A percentile compares a stretch with the other conserved stretches of the same genome.
Evolutionary conservation across 1,140 invertebrate species (phyloP).

Genomic region (Tetragnatha versicolor): DNA sequence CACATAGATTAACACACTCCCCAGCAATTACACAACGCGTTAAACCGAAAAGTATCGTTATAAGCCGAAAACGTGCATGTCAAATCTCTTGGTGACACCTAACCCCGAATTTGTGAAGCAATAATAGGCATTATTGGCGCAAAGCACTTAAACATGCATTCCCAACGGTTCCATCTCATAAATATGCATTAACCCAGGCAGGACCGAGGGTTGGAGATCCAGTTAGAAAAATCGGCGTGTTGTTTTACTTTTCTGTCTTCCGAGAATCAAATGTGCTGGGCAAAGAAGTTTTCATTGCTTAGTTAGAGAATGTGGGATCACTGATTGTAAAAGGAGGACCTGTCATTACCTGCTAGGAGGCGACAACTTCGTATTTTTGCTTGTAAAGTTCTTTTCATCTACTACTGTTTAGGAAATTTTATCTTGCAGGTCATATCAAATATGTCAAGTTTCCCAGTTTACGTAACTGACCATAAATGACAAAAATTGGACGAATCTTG

Average conservation of each 20-base stretch:
- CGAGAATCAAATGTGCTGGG: neutral
- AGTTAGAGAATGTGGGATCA: conserved; percentile 1
- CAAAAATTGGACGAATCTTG: too few species aligned
- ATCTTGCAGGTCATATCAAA: too few species aligned
- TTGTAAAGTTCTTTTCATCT: neutral
- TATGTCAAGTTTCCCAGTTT: too few species aligned
- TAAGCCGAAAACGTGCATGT: neutral
- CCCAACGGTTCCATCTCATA: conserved; percentile 7
- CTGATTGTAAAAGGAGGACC: conserved; percentile 4
- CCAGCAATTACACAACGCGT: neutral
- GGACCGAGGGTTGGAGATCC: conserved; percentile 2
- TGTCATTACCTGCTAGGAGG: neutral
- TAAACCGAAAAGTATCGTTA: conserved; percentile 16
- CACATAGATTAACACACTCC: too few species aligned
- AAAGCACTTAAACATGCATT: neutral
- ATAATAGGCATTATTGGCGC: conserved; percentile 12
- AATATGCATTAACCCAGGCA: neutral
- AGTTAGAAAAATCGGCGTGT: conserved; percentile 6
- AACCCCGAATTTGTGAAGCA: conserved; percentile 14
- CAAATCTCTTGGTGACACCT: conserved; percentile 1
- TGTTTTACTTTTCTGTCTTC: neutral
- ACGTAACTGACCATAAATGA: too few species aligned
- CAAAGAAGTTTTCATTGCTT: neutral
- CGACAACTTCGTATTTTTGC: conserved; percentile 6
- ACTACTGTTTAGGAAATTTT: too few species aligned